These are phyloP conservation scores for Phlogophora meticulosa DNA, from an alignment of 2,888 invertebrate species.

Conservation along the genomic window DNA sequence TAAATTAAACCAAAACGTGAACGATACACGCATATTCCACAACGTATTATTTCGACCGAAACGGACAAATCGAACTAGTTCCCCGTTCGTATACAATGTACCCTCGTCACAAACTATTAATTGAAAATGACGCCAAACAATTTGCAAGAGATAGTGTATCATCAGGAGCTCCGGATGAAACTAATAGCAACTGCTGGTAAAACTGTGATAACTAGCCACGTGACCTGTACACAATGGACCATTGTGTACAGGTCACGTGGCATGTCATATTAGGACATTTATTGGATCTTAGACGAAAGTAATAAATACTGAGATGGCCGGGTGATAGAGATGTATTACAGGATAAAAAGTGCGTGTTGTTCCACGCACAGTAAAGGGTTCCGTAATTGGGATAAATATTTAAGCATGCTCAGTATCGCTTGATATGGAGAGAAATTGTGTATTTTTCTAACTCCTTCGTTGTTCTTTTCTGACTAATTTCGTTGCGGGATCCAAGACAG, in stretches of 20 bases:
- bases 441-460: too few relatives aligned
- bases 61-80: constrained; percentile 41
- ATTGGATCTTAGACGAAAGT: background rate
- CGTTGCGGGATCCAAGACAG: too few relatives aligned
- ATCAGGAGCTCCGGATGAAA: constrained; percentile 38
- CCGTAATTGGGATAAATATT: too few relatives aligned
- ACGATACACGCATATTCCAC: background rate
- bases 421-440: too few relatives aligned
- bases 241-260: background rate
- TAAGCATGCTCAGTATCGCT: too few relatives aligned
- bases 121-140: constrained; percentile 65
- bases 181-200: constrained; percentile 38
- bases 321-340: too few relatives aligned
- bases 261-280: background rate
- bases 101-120: constrained; percentile 67
- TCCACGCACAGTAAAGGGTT: too few relatives aligned
- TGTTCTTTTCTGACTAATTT: too few relatives aligned
- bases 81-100: constrained; percentile 23
- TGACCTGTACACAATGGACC: constrained; percentile 2
- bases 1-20: too few relatives aligned
- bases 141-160: constrained; percentile 48
- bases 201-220: constrained; percentile 1
- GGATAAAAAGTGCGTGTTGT: too few relatives aligned
- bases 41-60: constrained; percentile 35
- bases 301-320: background rate